Evolutionary conservation across 2,888 invertebrate species (phyloP), one percentile per base, ranked within the genome.

Genomic region (Ferrisia virgata): DNA sequence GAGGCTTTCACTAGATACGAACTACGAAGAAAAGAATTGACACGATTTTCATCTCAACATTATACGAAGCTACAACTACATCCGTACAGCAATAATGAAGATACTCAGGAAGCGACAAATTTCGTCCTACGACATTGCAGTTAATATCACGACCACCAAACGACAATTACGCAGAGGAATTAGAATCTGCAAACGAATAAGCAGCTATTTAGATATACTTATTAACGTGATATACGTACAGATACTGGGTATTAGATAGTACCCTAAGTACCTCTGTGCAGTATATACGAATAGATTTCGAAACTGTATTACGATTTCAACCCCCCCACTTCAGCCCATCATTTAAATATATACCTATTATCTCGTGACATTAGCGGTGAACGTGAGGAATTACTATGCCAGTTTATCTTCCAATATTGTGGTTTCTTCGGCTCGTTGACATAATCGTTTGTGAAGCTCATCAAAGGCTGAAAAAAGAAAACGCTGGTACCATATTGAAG

Each of bases 321-420:
- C 28, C 64, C 28, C 64, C 13, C 13, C n/a, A n/a, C n/a, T n/a
- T n/a, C n/a, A n/a, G 5, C 22, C 28, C 53, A 28, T 13, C 15
- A 18, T 53, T 1, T 3, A 13, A 25, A 11, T n/a, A 28, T 13
- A 6, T 58, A 22, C 11, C 6, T 22, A 28, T 64, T 31, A 64
- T 64, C 64, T 76, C 33, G 72, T 36, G 72, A 76, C 72, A 76
- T 36, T 18, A n/a, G 72, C 64, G 22, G 13, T 76, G 18, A 76
- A 76, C 28, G 36, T 28, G 72, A 76, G 36, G 72, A 76, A 36
- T 76, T 76, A 76, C 72, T n/a, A 36, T 9, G 36, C 72, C 18
- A 76, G 72, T 76, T 76, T 33, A 76, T 36, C 72, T 76, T 76
- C 72, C 33, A 22, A 76, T 76, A 64, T 76, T 76, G 72, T 76